A percentile compares a stretch with the other conserved stretches of the same genome.
These are phyloP conservation scores for Calephelis nemesis DNA, from an alignment of 1,140 invertebrate genomes.

Conservation along the genomic window DNA sequence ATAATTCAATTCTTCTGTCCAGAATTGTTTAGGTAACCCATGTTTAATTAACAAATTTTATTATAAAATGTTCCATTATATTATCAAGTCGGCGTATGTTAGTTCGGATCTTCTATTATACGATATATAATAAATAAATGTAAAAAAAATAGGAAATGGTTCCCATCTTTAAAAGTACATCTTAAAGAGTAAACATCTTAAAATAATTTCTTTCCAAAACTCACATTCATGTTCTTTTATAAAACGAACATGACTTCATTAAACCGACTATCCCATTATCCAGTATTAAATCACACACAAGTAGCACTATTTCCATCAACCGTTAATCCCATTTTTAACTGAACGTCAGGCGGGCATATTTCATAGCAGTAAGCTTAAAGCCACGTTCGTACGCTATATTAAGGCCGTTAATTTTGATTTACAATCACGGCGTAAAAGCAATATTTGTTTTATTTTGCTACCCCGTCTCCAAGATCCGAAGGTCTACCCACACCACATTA, in stretches of 20 bases:
- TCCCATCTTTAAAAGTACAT: too few species aligned
- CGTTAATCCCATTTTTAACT: slow-evolving; percentile 78
- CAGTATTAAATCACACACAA: slow-evolving; percentile 54
- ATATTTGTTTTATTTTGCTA: slow-evolving; percentile 76
- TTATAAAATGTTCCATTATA: too few species aligned
- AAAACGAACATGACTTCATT: slow-evolving; percentile 38
- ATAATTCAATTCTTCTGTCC: too few species aligned
- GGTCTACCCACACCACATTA: slow-evolving; percentile 51
- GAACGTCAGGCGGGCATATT: slow-evolving; percentile 73
- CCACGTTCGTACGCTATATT: slow-evolving; percentile 69
- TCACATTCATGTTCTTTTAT: not conserved
- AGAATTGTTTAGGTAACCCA: too few species aligned
- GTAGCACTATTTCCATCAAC: slow-evolving; percentile 75
- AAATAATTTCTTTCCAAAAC: too few species aligned
- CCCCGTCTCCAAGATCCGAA: slow-evolving; percentile 57
- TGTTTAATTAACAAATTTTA: too few species aligned
- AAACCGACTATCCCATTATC: slow-evolving; percentile 57
- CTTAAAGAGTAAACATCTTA: too few species aligned
- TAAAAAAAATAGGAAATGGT: too few species aligned
- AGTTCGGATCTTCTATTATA: too few species aligned
- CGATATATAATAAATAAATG: too few species aligned
- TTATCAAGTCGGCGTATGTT: too few species aligned
- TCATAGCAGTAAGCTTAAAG: slow-evolving; percentile 73
- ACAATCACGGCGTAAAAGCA: slow-evolving; percentile 74
- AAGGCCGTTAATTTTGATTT: slow-evolving; percentile 79